A percentile compares a stretch with the other conserved stretches of the same genome.
These are phyloP conservation scores for Arothron firmamentum DNA, from an alignment of 2,113 vertebrate species.

Conservation along the genomic window DNA sequence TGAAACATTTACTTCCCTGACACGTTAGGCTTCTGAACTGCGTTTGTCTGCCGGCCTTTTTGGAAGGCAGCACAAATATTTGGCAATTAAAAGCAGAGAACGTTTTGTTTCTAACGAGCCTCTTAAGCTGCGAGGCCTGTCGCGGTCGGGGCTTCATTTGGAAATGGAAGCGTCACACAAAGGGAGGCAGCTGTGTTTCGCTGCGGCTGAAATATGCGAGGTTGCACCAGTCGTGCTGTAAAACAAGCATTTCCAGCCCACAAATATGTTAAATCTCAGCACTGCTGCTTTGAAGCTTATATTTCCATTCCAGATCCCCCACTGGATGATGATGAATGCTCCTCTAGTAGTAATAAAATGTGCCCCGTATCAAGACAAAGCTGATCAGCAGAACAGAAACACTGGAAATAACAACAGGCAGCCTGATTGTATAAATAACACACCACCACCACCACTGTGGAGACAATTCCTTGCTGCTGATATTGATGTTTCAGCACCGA, in stretches of 20 bases:
- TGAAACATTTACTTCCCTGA: slow-evolving; percentile 3
- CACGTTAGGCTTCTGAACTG: slow-evolving; percentile 1
- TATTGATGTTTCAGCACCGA: slow-evolving; percentile 26
- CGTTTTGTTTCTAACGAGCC: background rate
- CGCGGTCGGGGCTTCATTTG: background rate
- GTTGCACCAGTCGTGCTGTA: slow-evolving; percentile 12
- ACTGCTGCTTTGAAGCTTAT: slow-evolving; percentile 9
- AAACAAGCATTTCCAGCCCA: background rate
- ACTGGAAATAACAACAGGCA: slow-evolving; percentile 3
- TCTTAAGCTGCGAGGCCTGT: background rate
- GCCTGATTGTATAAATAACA: too few relatives aligned
- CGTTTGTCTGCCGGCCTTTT: background rate
- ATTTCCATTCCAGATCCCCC: background rate
- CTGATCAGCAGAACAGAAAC: slow-evolving; percentile 5
- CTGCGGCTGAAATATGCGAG: slow-evolving; percentile 15
- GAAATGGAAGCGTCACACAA: slow-evolving; percentile 4
- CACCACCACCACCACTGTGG: background rate
- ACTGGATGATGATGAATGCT: background rate
- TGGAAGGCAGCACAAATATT: background rate
- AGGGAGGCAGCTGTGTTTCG: slow-evolving; percentile 16
- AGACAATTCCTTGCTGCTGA: slow-evolving; percentile 23
- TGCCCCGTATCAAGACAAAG: too few relatives aligned
- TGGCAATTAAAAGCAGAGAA: background rate
- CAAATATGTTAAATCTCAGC: background rate
- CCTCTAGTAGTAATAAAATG: background rate